Conservation (phyloP, 2,797 vertebrate species). For the Pseudocheirus occidentalis region DNA sequence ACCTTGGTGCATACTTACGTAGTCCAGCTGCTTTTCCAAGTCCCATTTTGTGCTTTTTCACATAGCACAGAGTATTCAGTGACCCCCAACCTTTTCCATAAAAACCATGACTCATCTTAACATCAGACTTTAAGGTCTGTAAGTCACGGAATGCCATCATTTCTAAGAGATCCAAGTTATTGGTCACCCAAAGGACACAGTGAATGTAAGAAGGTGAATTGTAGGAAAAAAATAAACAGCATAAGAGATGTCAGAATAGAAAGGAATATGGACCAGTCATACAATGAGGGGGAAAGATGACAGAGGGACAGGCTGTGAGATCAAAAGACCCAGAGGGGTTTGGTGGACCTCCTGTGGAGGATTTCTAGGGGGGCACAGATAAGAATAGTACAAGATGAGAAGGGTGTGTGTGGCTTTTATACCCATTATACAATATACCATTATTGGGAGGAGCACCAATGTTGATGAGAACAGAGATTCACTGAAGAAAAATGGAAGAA, state of each 20-base stretch:
- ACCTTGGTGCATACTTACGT: not conserved
- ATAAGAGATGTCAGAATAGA: not conserved
- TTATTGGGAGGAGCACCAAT: not conserved
- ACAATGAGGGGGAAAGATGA: not conserved
- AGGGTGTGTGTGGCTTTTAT: not conserved
- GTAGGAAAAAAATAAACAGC: not conserved
- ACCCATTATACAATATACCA: not conserved
- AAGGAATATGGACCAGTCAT: not conserved
- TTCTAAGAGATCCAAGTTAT: not conserved
- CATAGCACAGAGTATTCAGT: not conserved
- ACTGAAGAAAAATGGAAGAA: constrained; percentile 27
- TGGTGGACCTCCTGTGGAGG: not conserved
- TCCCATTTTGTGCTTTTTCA: not conserved
- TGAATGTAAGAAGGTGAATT: not conserved
- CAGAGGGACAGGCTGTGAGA: not conserved
- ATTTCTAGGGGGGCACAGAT: not conserved
- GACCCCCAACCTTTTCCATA: not conserved
- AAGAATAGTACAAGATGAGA: not conserved
- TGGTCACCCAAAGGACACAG: not conserved
- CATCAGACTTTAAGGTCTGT: not conserved
- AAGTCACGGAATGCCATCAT: not conserved
- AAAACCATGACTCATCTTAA: not conserved
- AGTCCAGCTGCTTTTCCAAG: not conserved
- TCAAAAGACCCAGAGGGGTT: not conserved
- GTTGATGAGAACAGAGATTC: not conserved